Base-by-base conservation (phyloP, 2,113 vertebrate species). In the Rhinopomastus cyanomelas region DNA sequence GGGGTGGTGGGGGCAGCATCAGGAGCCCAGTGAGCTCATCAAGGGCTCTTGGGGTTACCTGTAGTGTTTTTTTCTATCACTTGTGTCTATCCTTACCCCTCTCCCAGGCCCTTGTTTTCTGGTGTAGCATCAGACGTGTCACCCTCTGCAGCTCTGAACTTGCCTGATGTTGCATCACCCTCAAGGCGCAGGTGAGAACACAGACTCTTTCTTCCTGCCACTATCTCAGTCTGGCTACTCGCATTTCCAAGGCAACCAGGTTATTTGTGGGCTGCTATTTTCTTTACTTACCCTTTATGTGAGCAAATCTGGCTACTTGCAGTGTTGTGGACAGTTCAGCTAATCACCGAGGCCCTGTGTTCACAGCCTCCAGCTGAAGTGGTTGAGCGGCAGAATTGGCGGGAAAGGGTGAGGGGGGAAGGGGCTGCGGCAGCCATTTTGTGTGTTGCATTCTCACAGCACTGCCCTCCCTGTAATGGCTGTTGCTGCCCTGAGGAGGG, bases 191-290 rank as follows among this genome's bases (percentile, higher is more conserved):
- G 0, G 0, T 81, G 73, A 57, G 82, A 75, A 88, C 90, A 32
- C 59, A 86, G 90, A 86, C 9, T 7, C 87, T 85, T 92, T 7
- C 87, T 85, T 92, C 85, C 56, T 88, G 90, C 51, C 37, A 3
- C 81, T 62, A 7, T 66, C 74, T 59, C 39, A 90, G 68, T 81
- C 72, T 74, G 86, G 73, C 57, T 86, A 88, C 74, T 88, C n/a
- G 11, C 42, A 84, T 94, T 92, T 84, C 90, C 86, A 91, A 88
- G 92, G 86, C 79, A 95, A 91, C 77, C 66, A 89, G 82, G 74
- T 95, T 88, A 88, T 88, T 93, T 91, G 59, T 76, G 84, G 67
- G 62, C 39, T 93, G 77, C 81, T 83, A 9, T 48, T 83, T 91
- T 90, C 67, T 57, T 53, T 71, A 80, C 85, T 72, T 64, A 66